Evolutionary conservation across 2,113 vertebrate species (phyloP), one percentile per base, ranked within the genome.

Genomic region (Hucho hucho): DNA sequence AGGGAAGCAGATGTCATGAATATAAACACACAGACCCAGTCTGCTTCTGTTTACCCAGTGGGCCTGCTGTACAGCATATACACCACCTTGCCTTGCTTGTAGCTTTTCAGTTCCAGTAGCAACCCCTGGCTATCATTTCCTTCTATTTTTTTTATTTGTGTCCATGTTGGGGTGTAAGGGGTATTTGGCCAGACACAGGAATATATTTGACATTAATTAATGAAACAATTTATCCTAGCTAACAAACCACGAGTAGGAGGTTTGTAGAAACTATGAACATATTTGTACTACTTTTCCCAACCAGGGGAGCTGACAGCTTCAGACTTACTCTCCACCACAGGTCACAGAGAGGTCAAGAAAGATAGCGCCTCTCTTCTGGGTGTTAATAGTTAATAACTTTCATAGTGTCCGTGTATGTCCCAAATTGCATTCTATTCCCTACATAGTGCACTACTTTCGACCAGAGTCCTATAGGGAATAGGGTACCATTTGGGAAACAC

Each of bases 21-120:
- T 32, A 58, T 4, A 73, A 77, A 71, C 65, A 81, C 32, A 24
- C 16, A 3, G 3, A 12, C 69, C 69, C 64, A 24, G 25, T 9
- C 59, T 69, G 67, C 49, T 4, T 14, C n/a, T 81, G 73, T 86
- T 87, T 82, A 73, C 79, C 72, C 72, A 75, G 46, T 28, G 37
- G 58, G 47, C 47, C 47, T 69, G 68, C 3, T 49, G 11, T 12
- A 49, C 12, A 14, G 47, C 3, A 49, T 4, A 49, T 49, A 14
- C 13, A 16, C 71, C 43, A 26, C 70, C 75, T 59, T 43, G 25
- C 32, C 59, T 72, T 58, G 49, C 69, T 49, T 16, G 4, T 46
- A 72, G 70, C 59, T 24, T 65, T 64, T 32, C 28, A 64, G 61
- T 63, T 7, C 29, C 72, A 74, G 28, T 64, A 9, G 20, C 32